These are phyloP conservation scores for Poecilia velifera DNA, from an alignment of 2,797 vertebrate genomes.

Conservation along the genomic window DNA sequence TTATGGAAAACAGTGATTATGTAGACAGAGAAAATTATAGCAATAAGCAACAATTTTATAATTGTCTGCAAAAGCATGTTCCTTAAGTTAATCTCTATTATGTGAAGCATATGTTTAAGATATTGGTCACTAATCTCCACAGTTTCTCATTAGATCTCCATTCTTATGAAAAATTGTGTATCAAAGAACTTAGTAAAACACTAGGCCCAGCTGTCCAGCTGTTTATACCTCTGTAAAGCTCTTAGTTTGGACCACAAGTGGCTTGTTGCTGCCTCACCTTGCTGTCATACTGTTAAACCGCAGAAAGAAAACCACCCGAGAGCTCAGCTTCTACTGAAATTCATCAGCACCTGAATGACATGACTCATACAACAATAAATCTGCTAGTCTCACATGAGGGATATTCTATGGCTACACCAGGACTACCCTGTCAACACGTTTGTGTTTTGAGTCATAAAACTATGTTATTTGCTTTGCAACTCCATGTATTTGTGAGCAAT, in stretches of 20 bases:
- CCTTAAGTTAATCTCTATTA: background rate
- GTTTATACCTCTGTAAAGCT: conserved; percentile 27
- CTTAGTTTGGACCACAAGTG: conserved; percentile 46
- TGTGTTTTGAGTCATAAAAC: conserved; percentile 10
- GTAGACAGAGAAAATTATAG: background rate
- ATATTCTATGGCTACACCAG: background rate
- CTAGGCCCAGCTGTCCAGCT: conserved; percentile 23
- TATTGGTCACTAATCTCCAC: background rate
- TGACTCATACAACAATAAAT: conserved; percentile 19
- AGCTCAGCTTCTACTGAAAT: conserved; percentile 42
- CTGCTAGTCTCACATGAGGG: conserved; percentile 47
- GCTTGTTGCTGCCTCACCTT: conserved; percentile 57
- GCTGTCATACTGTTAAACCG: conserved; percentile 52
- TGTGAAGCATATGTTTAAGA: background rate
- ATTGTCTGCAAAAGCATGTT: background rate
- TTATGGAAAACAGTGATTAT: background rate
- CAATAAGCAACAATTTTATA: background rate
- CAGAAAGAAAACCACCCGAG: conserved; percentile 44
- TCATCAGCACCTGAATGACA: conserved; percentile 38
- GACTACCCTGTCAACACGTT: background rate
- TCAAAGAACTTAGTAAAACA: background rate
- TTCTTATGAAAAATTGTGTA: background rate
- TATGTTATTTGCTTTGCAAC: conserved; percentile 1
- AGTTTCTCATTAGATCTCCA: background rate
- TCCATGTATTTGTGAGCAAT: conserved; percentile 4